These are phyloP conservation scores for Pleuronectes platessa DNA, from an alignment of 2,113 vertebrate genomes.

Conservation along the genomic window DNA sequence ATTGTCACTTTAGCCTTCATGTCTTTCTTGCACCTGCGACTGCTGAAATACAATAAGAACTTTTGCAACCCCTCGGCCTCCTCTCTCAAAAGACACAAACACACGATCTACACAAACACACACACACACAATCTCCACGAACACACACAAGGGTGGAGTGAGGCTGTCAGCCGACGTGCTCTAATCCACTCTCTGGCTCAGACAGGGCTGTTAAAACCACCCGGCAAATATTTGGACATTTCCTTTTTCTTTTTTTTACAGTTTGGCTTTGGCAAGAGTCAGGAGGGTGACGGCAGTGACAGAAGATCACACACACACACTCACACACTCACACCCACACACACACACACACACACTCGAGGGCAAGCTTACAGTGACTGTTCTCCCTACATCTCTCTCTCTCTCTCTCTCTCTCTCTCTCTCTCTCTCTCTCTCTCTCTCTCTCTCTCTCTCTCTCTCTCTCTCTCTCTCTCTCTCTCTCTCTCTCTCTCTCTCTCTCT, in stretches of 20 bases:
- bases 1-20: conserved; percentile 41
- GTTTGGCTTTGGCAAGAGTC: background rate
- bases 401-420: no score
- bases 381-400: no score
- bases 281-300: conserved; percentile 20
- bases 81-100: conserved; percentile 17
- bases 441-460: no score
- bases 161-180: conserved; percentile 9
- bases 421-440: no score
- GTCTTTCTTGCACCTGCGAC: conserved; percentile 37
- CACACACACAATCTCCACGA: background rate
- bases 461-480: no score
- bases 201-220: conserved; percentile 17
- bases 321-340: no score
- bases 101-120: background rate
- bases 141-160: background rate
- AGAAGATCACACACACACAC: conserved; percentile 6
- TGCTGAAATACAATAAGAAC: conserved; percentile 30
- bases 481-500: no score
- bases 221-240: conserved; percentile 29
- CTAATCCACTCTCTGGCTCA: conserved; percentile 47
- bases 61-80: background rate
- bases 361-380: no score
- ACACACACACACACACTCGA: background rate
- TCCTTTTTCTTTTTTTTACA: conserved; percentile 23